Percentiles rank a stretch among this genome's conserved stretches.
These are phyloP conservation scores for Mus musculus DNA, from an alignment of 2,113 vertebrate genomes.

Conservation along the genomic window GRCm39 chr11:58668501-58669000, in stretches of 20 bases:
- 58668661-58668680: too few relatives aligned
- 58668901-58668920: not conserved
- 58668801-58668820: not conserved
- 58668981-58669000: not conserved
- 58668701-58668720: too few relatives aligned
- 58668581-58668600: not conserved
- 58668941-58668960: not conserved
- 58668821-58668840: not conserved
- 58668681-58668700: too few relatives aligned
- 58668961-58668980: not conserved
- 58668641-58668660: too few relatives aligned
- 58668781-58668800: too few relatives aligned
- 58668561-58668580: not conserved
- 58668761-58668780: not conserved
- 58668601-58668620: not conserved
- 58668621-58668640: not conserved
- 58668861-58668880: not conserved
- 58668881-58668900: not conserved
- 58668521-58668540: not conserved
- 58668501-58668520: not conserved
- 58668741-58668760: not conserved
- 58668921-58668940: not conserved
- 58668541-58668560: not conserved
- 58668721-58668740: too few relatives aligned
- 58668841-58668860: not conserved